Conservation (phyloP, 2,797 vertebrate species). For the Octomys mimax region DNA sequence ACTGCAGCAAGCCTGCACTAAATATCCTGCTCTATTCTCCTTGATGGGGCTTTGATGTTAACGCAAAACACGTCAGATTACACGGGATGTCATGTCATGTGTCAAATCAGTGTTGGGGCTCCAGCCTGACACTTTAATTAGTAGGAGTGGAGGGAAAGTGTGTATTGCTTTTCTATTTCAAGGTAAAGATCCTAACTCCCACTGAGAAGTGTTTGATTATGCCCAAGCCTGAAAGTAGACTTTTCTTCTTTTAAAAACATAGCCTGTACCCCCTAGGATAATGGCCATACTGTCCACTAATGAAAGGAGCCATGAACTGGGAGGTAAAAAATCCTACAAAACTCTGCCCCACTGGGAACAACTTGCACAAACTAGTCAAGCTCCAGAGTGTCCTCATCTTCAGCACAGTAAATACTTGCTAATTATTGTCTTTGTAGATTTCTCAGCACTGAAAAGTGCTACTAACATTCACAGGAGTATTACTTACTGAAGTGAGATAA, state of each 20-base stretch:
- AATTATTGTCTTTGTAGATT: background rate
- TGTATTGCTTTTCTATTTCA: constrained; percentile 75
- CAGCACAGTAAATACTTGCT: background rate
- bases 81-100: constrained; percentile 52
- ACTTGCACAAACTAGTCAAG: background rate
- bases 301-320: background rate
- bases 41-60: constrained; percentile 75
- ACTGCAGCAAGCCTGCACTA: background rate
- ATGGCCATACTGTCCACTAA: background rate
- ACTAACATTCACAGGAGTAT: background rate
- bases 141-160: background rate
- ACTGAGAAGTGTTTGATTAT: constrained; percentile 70
- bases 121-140: constrained; percentile 79
- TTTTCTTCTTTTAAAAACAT: constrained; percentile 63
- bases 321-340: background rate
- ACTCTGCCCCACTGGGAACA: accelerated
- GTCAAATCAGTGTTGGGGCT: constrained; percentile 68
- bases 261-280: background rate
- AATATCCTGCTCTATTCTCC: constrained; percentile 53
- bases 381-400: background rate
- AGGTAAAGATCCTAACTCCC: constrained; percentile 66
- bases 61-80: constrained; percentile 24
- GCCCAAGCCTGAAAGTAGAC: constrained; percentile 18
- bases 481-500: background rate
- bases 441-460: background rate